These are phyloP conservation scores for Melanotaenia trifasciata DNA, from an alignment of 2,797 vertebrate species.

Conservation along the genomic window DNA sequence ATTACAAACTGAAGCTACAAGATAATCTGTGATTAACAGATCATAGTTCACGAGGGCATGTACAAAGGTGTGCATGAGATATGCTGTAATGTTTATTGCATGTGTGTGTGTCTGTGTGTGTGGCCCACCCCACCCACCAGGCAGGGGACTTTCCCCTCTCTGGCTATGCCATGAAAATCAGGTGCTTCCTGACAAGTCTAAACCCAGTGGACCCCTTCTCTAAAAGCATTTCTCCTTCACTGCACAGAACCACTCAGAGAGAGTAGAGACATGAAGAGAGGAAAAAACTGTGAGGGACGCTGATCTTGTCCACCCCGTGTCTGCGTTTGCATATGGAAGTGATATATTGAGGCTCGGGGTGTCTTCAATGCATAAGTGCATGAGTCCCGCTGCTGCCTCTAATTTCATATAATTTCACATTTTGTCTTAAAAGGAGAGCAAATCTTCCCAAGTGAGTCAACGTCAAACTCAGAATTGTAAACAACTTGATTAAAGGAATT, in stretches of 20 bases:
- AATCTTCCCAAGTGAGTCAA: slow-evolving; percentile 77
- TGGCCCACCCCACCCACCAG: slow-evolving; percentile 75
- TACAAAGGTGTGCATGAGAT: slow-evolving; percentile 48
- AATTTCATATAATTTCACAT: slow-evolving; percentile 85
- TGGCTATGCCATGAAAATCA: slow-evolving; percentile 71
- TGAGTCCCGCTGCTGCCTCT: slow-evolving; percentile 76
- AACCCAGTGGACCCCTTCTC: slow-evolving; percentile 71
- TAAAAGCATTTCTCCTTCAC: slow-evolving; percentile 38
- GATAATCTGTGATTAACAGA: slow-evolving; percentile 30
- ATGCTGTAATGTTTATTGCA: slow-evolving; percentile 41
- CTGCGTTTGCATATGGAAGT: slow-evolving; percentile 80
- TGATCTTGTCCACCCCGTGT: slow-evolving; percentile 59
- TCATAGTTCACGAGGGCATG: slow-evolving; percentile 55
- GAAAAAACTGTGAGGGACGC: slow-evolving; percentile 52
- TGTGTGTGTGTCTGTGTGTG: slow-evolving; percentile 66
- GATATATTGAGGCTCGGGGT: slow-evolving; percentile 77
- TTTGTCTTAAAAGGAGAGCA: slow-evolving; percentile 81
- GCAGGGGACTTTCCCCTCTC: slow-evolving; percentile 78
- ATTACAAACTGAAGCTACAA: slow-evolving; percentile 4
- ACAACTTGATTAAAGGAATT: slow-evolving; percentile 85
- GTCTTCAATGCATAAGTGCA: slow-evolving; percentile 75
- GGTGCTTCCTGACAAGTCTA: slow-evolving; percentile 82
- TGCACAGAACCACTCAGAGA: slow-evolving; percentile 46
- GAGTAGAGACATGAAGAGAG: slow-evolving; percentile 49
- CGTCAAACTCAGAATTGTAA: slow-evolving; percentile 75